These are phyloP conservation scores for Alloscopus bannaensis DNA, from an alignment of 2,888 invertebrate species.

Conservation along the genomic window DNA sequence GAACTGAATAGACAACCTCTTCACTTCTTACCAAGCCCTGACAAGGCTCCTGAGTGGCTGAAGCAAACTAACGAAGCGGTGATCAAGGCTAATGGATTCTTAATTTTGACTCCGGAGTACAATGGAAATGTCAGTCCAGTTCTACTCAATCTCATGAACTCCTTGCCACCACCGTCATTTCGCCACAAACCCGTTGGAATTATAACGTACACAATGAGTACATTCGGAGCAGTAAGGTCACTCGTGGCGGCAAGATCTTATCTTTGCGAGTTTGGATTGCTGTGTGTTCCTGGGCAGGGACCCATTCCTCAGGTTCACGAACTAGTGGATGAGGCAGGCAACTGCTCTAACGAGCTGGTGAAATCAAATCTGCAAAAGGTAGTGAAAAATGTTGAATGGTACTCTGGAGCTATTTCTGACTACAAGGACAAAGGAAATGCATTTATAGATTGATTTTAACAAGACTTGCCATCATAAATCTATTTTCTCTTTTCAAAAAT, in stretches of 20 bases:
- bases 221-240: slow-evolving; percentile 70
- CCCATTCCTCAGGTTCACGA: slow-evolving; percentile 64
- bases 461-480: neutral
- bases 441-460: neutral
- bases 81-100: slow-evolving; percentile 75
- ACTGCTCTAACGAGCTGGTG: slow-evolving; percentile 41
- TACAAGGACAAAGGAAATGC: slow-evolving; percentile 21
- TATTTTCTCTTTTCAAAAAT: too few relatives aligned
- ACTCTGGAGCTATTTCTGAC: slow-evolving; percentile 16
- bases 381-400: slow-evolving; percentile 44
- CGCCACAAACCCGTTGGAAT: slow-evolving; percentile 74
- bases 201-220: slow-evolving; percentile 73
- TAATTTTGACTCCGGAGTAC: slow-evolving; percentile 75
- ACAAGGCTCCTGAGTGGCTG: slow-evolving; percentile 73
- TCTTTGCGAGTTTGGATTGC: slow-evolving; percentile 71
- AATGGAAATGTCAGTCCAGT: slow-evolving; percentile 76
- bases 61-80: slow-evolving; percentile 72
- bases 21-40: slow-evolving; percentile 72
- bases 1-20: slow-evolving; percentile 71
- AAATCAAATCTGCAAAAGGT: slow-evolving; percentile 26
- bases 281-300: slow-evolving; percentile 59
- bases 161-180: slow-evolving; percentile 75
- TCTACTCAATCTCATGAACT: slow-evolving; percentile 75
- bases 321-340: slow-evolving; percentile 62
- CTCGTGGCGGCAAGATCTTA: slow-evolving; percentile 68